A percentile compares a stretch with the other conserved stretches of the same genome.
These are phyloP conservation scores for Picus viridis DNA, from an alignment of 2,797 vertebrate species.

Conservation along the genomic window DNA sequence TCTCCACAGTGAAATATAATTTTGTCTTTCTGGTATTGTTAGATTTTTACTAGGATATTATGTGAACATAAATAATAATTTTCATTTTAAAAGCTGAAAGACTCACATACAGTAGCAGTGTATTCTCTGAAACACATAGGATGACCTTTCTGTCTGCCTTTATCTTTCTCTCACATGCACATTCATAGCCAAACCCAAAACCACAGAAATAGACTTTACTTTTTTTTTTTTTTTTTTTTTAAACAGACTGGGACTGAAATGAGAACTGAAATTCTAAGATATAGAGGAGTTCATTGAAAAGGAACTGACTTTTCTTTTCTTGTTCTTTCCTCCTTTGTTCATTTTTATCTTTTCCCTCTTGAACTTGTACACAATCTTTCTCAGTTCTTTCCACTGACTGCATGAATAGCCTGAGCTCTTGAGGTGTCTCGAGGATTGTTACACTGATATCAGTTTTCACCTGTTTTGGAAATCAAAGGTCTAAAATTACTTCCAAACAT, in stretches of 20 bases:
- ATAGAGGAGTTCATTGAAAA: accelerated
- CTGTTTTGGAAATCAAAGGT: background rate
- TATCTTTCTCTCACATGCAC: background rate
- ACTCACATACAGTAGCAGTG: background rate
- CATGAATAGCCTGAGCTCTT: background rate
- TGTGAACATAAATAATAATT: background rate
- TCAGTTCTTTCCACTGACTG: background rate
- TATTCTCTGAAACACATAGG: background rate
- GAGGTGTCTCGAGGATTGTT: background rate
- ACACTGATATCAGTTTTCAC: background rate
- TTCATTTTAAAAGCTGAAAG: background rate
- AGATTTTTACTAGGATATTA: background rate
- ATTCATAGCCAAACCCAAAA: background rate
- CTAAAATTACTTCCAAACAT: background rate
- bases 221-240: background rate
- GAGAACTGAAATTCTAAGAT: background rate
- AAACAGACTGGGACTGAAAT: background rate
- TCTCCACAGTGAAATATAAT: background rate
- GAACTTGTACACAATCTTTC: background rate
- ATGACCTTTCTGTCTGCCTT: background rate
- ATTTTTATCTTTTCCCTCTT: accelerated
- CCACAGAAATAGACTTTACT: background rate
- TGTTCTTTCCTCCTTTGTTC: background rate
- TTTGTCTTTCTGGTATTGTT: background rate
- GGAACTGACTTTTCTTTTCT: background rate